Conservation (phyloP, 2,797 vertebrate genomes). For the Sebastes cheni region DNA sequence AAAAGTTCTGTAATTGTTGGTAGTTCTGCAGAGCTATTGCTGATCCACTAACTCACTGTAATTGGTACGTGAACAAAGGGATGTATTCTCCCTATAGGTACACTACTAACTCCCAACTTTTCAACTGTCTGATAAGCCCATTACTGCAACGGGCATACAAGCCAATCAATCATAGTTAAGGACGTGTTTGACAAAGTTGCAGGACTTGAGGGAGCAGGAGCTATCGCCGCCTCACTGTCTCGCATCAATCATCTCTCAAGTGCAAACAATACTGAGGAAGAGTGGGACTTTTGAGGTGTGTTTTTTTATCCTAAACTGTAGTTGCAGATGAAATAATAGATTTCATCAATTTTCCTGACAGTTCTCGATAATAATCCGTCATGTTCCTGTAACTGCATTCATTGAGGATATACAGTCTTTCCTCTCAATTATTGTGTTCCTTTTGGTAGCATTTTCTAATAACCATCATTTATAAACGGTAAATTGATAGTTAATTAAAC, state of each 20-base stretch:
- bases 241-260: slow-evolving; percentile 60
- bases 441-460: background rate
- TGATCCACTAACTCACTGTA: slow-evolving; percentile 48
- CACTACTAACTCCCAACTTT: slow-evolving; percentile 27
- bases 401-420: background rate
- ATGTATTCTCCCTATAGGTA: slow-evolving; percentile 37
- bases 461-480: no score
- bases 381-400: background rate
- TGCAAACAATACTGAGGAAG: slow-evolving; percentile 27
- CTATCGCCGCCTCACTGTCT: slow-evolving; percentile 1
- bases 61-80: slow-evolving; percentile 65
- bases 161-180: slow-evolving; percentile 64
- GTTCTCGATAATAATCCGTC: background rate
- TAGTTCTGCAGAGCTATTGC: slow-evolving; percentile 1
- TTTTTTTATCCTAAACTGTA: background rate
- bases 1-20: slow-evolving; percentile 17
- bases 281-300: background rate
- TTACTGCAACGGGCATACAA: slow-evolving; percentile 44
- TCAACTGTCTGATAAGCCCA: slow-evolving; percentile 58
- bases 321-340: background rate
- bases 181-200: slow-evolving; percentile 53
- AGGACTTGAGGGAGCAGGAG: slow-evolving; percentile 51
- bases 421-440: background rate
- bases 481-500: no score
- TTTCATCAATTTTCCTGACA: slow-evolving; percentile 14